Evolutionary conservation across 2,113 vertebrate species (phyloP).

Genomic region (Lutjanus erythropterus): DNA sequence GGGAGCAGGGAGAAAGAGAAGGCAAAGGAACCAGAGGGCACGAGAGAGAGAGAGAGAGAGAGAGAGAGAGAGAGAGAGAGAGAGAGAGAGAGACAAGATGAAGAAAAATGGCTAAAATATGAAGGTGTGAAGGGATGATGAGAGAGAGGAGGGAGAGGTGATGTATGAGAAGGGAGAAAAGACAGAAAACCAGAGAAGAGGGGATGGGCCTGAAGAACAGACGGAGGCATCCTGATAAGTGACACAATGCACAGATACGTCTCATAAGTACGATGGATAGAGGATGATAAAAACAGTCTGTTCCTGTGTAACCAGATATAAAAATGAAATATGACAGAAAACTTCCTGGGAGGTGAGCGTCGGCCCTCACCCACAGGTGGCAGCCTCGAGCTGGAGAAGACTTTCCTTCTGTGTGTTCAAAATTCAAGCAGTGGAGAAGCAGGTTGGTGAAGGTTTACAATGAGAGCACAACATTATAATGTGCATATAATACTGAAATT

Average conservation of each 20-base stretch:
- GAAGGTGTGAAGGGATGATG: background rate
- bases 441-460: background rate
- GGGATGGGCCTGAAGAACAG: slow-evolving; percentile 4
- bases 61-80: background rate
- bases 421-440: background rate
- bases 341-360: background rate
- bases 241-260: slow-evolving; percentile 27
- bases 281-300: slow-evolving; percentile 15
- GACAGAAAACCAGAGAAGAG: background rate
- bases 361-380: slow-evolving; percentile 31
- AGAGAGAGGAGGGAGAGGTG: background rate
- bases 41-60: background rate
- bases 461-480: background rate
- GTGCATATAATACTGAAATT: background rate
- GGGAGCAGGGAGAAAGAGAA: background rate
- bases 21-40: background rate
- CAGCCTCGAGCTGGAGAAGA: slow-evolving; percentile 26
- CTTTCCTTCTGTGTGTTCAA: background rate
- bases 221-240: slow-evolving; percentile 1
- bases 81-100: background rate
- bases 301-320: slow-evolving; percentile 13
- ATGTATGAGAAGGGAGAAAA: slow-evolving; percentile 17
- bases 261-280: slow-evolving; percentile 37
- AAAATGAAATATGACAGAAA: slow-evolving; percentile 40
- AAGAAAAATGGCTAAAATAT: background rate